phyloP scores from a whole-genome alignment of 2,113 vertebrate species.

The Rhabdornis inornatus region DNA sequence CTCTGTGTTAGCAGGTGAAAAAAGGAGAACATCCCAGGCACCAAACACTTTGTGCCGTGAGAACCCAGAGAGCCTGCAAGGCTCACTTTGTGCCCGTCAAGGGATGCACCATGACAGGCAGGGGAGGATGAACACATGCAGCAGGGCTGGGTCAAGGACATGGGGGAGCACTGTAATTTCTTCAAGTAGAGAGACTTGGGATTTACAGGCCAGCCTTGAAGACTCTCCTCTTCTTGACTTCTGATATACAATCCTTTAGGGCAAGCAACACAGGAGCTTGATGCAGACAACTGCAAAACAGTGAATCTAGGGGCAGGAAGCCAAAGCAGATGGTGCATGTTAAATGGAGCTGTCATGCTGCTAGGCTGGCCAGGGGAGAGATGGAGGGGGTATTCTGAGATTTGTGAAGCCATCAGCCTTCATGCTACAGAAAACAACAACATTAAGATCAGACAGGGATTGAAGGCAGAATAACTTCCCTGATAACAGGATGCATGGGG shows the following conservation, averaged over 20 bases:
- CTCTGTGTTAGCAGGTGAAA: neutral
- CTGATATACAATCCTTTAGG: neutral
- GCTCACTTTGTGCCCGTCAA: neutral
- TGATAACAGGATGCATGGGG: neutral
- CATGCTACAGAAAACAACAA: neutral
- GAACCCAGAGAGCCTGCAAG: neutral
- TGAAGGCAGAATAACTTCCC: neutral
- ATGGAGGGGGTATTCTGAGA: neutral
- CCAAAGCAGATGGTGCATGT: neutral
- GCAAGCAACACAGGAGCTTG: neutral
- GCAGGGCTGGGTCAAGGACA: neutral
- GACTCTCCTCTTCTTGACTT: neutral
- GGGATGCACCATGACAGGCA: neutral
- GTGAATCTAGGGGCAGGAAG: neutral
- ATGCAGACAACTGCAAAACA: neutral
- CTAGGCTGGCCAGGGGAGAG: neutral
- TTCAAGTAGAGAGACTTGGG: neutral
- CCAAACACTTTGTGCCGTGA: accelerated
- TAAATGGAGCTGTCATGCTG: neutral
- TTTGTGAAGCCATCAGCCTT: neutral
- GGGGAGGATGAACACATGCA: neutral
- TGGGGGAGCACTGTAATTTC: neutral
- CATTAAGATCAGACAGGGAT: neutral
- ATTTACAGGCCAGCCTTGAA: neutral
- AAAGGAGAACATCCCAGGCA: neutral